A percentile compares a stretch with the other conserved stretches of the same genome.
These are phyloP conservation scores for Antigone vipio DNA, from an alignment of 2,113 vertebrate genomes.

Conservation along the genomic window DNA sequence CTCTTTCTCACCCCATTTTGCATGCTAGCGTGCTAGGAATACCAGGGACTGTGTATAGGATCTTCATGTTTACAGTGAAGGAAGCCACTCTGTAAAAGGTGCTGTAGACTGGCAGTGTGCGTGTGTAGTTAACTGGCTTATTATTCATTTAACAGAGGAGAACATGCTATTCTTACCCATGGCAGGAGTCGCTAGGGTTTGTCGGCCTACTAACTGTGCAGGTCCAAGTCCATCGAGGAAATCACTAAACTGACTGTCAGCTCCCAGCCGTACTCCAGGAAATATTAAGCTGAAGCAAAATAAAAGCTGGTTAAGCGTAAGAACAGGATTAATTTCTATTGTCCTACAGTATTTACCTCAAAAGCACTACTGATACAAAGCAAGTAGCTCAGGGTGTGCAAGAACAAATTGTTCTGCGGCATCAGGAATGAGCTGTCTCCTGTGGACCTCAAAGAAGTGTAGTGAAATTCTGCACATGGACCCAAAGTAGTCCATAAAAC, in stretches of 20 bases:
- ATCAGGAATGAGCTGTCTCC: background rate
- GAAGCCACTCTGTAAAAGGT: background rate
- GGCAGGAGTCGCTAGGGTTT: conserved; percentile 94
- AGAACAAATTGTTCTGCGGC: background rate
- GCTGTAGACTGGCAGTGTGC: background rate
- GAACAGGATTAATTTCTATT: background rate
- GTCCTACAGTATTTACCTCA: background rate
- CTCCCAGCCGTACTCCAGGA: conserved; percentile 91
- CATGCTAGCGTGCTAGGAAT: background rate
- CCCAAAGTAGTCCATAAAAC: background rate
- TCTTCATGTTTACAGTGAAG: background rate
- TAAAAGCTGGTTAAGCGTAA: background rate
- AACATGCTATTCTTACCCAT: conserved; percentile 86
- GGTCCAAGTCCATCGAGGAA: conserved; percentile 96
- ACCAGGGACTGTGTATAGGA: background rate
- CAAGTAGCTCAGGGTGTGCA: background rate
- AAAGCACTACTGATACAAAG: background rate
- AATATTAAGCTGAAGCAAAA: conserved; percentile 87
- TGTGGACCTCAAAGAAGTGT: background rate
- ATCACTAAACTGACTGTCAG: conserved; percentile 96
- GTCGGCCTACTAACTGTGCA: conserved; percentile 94
- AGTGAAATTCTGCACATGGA: background rate
- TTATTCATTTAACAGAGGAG: background rate
- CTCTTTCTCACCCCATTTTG: background rate
- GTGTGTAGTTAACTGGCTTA: background rate